Evolutionary conservation across 2,113 vertebrate genomes (phyloP).

Genomic region (Bos taurus): ARS-UCD2.0 NC_037355.1:3039001-3039500

Average conservation of each 20-base stretch:
- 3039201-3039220: background rate
- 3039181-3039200: background rate
- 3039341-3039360: background rate
- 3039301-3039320: background rate
- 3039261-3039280: background rate
- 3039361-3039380: background rate
- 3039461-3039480: constrained; percentile 97
- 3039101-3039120: background rate
- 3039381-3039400: background rate
- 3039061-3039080: background rate
- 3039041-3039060: background rate
- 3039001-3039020: background rate
- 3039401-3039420: background rate
- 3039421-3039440: constrained; percentile 85
- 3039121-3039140: background rate
- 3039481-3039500: constrained; percentile 97
- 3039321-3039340: background rate
- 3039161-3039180: constrained; percentile 4
- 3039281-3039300: background rate
- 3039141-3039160: background rate
- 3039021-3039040: background rate
- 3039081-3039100: background rate
- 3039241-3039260: background rate
- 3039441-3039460: constrained; percentile 92
- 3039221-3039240: background rate